A percentile compares a stretch with the other conserved stretches of the same genome.
Evolutionary conservation across 2,888 invertebrate species (phyloP).

Genomic region (Sarcophaga caerulescens): DNA sequence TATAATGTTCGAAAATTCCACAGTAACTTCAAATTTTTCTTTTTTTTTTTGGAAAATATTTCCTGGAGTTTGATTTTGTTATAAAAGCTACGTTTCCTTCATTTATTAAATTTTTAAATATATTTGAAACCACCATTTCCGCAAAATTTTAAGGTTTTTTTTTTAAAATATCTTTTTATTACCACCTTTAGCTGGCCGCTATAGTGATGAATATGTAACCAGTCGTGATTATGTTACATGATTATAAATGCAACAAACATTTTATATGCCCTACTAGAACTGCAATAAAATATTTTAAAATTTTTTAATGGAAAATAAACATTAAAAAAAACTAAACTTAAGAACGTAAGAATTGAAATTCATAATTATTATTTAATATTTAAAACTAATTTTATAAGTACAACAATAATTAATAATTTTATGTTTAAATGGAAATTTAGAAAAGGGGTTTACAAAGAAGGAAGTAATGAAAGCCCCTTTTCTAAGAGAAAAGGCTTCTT

Average conservation of each 20-base stretch:
- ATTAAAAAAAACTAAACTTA: constrained; percentile 12
- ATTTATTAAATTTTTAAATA: neutral
- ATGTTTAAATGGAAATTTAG: neutral
- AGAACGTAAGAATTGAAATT: neutral
- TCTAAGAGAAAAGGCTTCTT: neutral
- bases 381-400: constrained; percentile 33
- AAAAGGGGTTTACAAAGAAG: neutral
- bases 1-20: neutral
- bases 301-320: neutral
- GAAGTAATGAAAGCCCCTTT: constrained; percentile 39
- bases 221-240: constrained; percentile 80
- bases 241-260: constrained; percentile 72
- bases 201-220: constrained; percentile 78
- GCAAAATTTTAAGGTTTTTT: neutral
- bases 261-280: constrained; percentile 64
- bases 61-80: too few species aligned
- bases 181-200: constrained; percentile 74
- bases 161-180: neutral
- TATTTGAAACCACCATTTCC: neutral
- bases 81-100: too few species aligned
- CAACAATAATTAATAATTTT: constrained; percentile 7
- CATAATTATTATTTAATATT: constrained; percentile 52
- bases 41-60: too few species aligned
- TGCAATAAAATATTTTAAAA: constrained; percentile 35
- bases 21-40: too few species aligned